A percentile compares a stretch with the other conserved stretches of the same genome.
phyloP scores from a whole-genome alignment of 1,140 invertebrate genomes.

The Helicorthomorpha holstii region DNA sequence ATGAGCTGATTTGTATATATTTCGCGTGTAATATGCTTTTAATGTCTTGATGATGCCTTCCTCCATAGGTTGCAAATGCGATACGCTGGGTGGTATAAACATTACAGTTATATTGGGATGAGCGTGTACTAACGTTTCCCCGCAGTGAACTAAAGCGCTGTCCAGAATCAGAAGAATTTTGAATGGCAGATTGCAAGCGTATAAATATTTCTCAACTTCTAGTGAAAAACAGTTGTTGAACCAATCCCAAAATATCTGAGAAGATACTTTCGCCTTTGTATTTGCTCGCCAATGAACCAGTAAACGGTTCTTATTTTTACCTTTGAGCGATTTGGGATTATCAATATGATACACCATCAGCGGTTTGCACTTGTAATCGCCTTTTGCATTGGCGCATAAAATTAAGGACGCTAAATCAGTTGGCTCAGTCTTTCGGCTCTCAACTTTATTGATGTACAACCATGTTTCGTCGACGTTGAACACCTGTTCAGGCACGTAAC shows the following conservation, averaged over 20 bases:
- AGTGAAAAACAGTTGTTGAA: conserved; percentile 8
- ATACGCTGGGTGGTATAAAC: conserved; percentile 10
- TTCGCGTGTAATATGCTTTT: conserved; percentile 12
- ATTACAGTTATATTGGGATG: conserved; percentile 9
- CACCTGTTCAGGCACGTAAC: conserved; percentile 22
- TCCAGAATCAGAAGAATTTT: conserved; percentile 15
- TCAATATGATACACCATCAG: conserved; percentile 11
- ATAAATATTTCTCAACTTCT: conserved; percentile 10
- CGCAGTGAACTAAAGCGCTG: conserved; percentile 10
- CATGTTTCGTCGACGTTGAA: conserved; percentile 27
- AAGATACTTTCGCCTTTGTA: conserved; percentile 9
- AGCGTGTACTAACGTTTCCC: not conserved
- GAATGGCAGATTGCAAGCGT: conserved; percentile 10
- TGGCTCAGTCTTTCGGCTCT: not conserved
- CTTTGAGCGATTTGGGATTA: conserved; percentile 2
- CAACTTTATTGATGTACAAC: conserved; percentile 21
- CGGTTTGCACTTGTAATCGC: conserved; percentile 11
- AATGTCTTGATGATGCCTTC: conserved; percentile 13
- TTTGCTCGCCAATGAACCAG: conserved; percentile 7
- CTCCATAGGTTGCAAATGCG: conserved; percentile 13
- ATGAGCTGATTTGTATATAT: not conserved
- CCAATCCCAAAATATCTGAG: conserved; percentile 11
- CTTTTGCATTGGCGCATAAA: conserved; percentile 11
- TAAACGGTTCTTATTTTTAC: conserved; percentile 3
- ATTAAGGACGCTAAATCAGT: conserved; percentile 1